Evolutionary conservation across 2,113 vertebrate genomes (phyloP).

Genomic region (Piaya cayana): DNA sequence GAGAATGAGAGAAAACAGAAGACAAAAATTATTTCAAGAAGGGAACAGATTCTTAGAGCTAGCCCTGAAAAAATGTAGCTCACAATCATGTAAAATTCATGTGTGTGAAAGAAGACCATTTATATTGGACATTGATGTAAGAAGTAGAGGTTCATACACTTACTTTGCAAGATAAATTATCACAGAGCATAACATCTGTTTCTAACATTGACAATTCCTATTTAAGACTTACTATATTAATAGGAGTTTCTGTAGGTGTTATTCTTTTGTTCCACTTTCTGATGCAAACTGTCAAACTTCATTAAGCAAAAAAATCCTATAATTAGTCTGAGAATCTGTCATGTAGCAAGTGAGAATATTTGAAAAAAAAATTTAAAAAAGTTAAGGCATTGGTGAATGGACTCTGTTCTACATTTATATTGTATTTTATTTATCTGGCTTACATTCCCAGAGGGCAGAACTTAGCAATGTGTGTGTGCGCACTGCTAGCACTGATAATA

Average conservation of each 20-base stretch:
- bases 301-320: not conserved
- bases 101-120: not conserved
- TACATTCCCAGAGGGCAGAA: not conserved
- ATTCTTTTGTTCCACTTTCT: conserved; percentile 9
- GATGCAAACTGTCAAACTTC: conserved; percentile 3
- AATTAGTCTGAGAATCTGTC: not conserved
- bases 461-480: not conserved
- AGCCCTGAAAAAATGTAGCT: not conserved
- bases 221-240: not conserved
- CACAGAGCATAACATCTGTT: not conserved
- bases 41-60: not conserved
- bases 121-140: not conserved
- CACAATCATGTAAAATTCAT: not conserved
- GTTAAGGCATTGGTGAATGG: not conserved
- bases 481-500: not conserved
- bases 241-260: not conserved
- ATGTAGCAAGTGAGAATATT: not conserved
- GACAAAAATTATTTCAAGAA: not conserved
- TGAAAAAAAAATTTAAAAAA: not conserved
- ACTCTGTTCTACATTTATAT: not conserved
- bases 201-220: not conserved
- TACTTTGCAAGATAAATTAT: not conserved
- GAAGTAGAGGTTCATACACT: not conserved
- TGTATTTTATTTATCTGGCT: not conserved
- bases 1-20: not conserved